A percentile compares a stretch with the other conserved stretches of the same genome.
These are phyloP conservation scores for Oxyruncus cristatus DNA, from an alignment of 2,113 vertebrate species.

Conservation along the genomic window DNA sequence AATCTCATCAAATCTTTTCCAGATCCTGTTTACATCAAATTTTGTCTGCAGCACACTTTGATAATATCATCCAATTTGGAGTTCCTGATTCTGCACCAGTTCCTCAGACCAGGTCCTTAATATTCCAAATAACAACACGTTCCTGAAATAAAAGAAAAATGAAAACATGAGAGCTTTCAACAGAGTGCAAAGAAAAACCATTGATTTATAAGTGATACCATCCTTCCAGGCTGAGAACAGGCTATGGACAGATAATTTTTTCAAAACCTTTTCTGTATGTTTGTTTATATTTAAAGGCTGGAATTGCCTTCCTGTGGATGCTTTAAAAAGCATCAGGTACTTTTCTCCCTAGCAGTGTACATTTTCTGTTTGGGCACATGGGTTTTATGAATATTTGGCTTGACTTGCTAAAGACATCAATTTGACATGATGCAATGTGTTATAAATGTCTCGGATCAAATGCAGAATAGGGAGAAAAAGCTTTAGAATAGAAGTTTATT, in stretches of 20 bases:
- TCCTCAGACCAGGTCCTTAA: not conserved
- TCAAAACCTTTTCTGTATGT: not conserved
- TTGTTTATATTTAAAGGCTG: not conserved
- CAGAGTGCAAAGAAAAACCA: not conserved
- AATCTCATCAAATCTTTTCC: constrained; percentile 30
- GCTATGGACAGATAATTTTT: not conserved
- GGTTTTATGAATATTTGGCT: constrained; percentile 61
- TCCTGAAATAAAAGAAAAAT: constrained; percentile 36
- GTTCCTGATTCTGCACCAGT: not conserved
- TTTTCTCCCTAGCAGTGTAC: constrained; percentile 8
- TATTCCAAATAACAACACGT: not conserved
- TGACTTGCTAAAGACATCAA: constrained; percentile 60
- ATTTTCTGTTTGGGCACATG: constrained; percentile 39
- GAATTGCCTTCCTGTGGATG: not conserved
- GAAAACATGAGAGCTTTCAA: constrained; percentile 4
- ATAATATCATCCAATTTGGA: not conserved
- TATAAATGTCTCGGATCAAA: constrained; percentile 58
- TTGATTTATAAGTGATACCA: not conserved
- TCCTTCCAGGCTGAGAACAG: not conserved
- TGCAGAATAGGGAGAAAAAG: constrained; percentile 29
- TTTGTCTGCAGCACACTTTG: not conserved
- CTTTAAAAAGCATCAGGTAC: constrained; percentile 37
- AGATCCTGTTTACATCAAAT: constrained; percentile 42
- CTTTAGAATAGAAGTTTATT: constrained; percentile 65
- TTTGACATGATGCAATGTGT: constrained; percentile 36